Conservation (phyloP, 2,888 invertebrate genomes). For the Watsonalla binaria region DNA sequence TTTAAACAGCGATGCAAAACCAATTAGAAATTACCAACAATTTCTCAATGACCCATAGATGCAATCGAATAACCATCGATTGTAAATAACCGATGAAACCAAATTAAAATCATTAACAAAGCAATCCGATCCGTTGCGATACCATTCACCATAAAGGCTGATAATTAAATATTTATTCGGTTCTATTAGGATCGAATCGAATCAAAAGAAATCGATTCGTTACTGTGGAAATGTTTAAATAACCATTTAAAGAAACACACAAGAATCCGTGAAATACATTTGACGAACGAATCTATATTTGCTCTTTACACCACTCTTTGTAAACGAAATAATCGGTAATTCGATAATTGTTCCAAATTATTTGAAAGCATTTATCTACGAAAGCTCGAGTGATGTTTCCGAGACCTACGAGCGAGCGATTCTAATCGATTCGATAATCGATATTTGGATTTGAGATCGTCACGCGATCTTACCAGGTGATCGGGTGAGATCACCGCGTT, state of each 20-base stretch:
- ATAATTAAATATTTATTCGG: constrained; percentile 76
- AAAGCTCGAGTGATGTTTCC: constrained; percentile 38
- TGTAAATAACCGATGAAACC: constrained; percentile 30
- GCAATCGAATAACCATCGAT: constrained; percentile 14
- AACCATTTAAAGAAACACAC: constrained; percentile 40
- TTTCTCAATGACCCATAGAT: constrained; percentile 23
- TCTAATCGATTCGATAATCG: constrained; percentile 57
- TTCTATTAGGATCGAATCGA: constrained; percentile 61
- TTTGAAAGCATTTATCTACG: constrained; percentile 51
- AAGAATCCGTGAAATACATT: constrained; percentile 66
- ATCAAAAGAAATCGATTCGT: constrained; percentile 67
- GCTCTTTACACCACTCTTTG: constrained; percentile 33
- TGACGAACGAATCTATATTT: constrained; percentile 64
- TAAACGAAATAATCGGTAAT: constrained; percentile 60
- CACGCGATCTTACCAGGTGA: constrained; percentile 46
- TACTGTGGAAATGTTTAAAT: constrained; percentile 63
- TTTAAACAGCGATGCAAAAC: constrained; percentile 27
- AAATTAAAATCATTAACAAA: constrained; percentile 64
- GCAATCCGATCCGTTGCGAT: constrained; percentile 59
- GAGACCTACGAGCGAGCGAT: constrained; percentile 49
- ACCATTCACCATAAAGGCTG: constrained; percentile 68
- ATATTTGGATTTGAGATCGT: constrained; percentile 49
- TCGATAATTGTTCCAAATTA: constrained; percentile 61
- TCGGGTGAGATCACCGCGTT: constrained; percentile 30
- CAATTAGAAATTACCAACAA: constrained; percentile 22